These are phyloP conservation scores for Pachydiplax longipennis DNA, from an alignment of 2,888 invertebrate genomes.

Conservation along the genomic window DNA sequence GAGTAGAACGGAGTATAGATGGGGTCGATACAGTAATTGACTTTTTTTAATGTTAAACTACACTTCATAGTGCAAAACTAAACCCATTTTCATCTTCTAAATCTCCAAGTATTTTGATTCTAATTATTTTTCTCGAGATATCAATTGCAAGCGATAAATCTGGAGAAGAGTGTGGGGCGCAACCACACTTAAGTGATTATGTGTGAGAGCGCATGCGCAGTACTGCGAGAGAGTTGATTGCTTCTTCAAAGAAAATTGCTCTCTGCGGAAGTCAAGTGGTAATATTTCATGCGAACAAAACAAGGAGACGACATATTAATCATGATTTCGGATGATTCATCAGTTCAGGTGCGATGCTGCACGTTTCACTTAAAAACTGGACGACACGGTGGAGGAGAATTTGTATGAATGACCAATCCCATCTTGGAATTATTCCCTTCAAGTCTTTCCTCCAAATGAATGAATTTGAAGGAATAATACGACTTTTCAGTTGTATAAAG, in stretches of 20 bases:
- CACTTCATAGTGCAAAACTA: no score
- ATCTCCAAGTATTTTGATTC: no score
- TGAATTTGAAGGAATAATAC: background rate
- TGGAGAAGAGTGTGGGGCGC: no score
- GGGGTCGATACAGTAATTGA: no score
- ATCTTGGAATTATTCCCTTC: background rate
- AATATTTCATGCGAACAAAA: slow-evolving; percentile 3
- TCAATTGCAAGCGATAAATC: no score
- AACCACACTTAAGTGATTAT: background rate
- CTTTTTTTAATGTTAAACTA: no score
- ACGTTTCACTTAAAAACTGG: background rate
- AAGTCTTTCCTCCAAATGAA: background rate
- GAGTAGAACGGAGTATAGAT: no score
- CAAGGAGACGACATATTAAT: slow-evolving; percentile 9
- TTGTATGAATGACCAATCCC: background rate
- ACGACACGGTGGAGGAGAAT: background rate
- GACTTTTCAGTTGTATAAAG: no score
- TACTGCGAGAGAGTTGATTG: background rate
- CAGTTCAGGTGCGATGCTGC: background rate
- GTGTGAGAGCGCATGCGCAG: background rate
- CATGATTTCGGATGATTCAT: slow-evolving; percentile 11
- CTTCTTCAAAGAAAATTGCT: slow-evolving; percentile 39
- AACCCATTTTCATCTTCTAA: no score
- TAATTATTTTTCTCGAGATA: no score
- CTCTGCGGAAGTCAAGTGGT: slow-evolving; percentile 13